Percentiles rank a stretch among this genome's conserved stretches.
phyloP scores from a whole-genome alignment of 2,113 vertebrate species.

The Tragulus kanchil region DNA sequence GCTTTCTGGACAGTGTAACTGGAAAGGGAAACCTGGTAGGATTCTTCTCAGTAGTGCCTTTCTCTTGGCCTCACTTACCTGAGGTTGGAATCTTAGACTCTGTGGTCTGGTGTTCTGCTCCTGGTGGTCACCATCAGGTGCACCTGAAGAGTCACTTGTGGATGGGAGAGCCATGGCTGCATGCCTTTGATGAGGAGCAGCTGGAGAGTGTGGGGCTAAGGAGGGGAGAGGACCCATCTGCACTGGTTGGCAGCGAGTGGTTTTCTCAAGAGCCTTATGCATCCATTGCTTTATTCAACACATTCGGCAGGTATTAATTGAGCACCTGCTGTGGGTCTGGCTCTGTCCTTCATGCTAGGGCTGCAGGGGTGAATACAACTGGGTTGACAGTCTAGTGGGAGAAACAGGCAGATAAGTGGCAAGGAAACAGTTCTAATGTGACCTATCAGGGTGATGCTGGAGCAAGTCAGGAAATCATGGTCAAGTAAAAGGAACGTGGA shows the following conservation, averaged over 20 bases:
- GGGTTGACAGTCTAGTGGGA: not conserved
- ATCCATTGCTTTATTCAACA: not conserved
- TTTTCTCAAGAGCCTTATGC: not conserved
- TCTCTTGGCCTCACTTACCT: not conserved
- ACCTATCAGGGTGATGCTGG: not conserved
- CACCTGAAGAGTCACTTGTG: not conserved
- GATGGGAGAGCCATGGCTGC: not conserved
- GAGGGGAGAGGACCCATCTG: not conserved
- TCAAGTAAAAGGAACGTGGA: not conserved
- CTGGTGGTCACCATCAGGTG: not conserved
- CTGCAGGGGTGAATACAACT: not conserved
- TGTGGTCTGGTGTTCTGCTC: not conserved
- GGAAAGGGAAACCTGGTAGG: not conserved
- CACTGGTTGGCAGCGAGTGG: not conserved
- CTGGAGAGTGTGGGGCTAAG: rapidly evolving
- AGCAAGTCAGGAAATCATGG: not conserved
- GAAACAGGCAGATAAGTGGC: not conserved
- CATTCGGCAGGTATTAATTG: not conserved
- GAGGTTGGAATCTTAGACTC: not conserved
- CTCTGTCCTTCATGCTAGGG: not conserved
- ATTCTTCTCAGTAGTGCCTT: not conserved
- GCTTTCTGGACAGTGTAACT: not conserved
- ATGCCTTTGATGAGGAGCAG: not conserved
- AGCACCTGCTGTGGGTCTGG: not conserved
- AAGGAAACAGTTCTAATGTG: not conserved